A percentile compares a stretch with the other conserved stretches of the same genome.
These are phyloP conservation scores for Nettapus auritus DNA, from an alignment of 2,113 vertebrate species.

Conservation along the genomic window DNA sequence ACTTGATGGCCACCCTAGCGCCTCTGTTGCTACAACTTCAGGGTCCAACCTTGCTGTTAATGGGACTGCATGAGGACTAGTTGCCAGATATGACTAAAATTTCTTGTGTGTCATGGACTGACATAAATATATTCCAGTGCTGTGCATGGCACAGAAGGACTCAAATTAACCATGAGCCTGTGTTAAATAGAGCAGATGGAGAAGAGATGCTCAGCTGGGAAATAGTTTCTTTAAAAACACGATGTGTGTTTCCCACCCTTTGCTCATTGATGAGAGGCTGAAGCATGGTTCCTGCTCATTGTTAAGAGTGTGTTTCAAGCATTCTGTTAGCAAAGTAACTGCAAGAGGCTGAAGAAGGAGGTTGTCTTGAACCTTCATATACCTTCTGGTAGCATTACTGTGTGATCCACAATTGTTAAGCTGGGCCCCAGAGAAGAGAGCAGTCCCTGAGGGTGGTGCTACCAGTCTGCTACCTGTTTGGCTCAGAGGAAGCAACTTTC, in stretches of 20 bases:
- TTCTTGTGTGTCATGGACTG: neutral
- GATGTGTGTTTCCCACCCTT: neutral
- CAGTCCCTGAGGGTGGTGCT: neutral
- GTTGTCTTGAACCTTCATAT: neutral
- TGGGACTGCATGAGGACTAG: neutral
- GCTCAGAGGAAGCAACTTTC: neutral
- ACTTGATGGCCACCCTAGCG: neutral
- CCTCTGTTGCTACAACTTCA: constrained; percentile 8
- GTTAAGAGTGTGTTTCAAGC: neutral
- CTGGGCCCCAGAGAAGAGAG: neutral
- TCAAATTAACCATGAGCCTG: neutral
- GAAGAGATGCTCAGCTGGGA: neutral
- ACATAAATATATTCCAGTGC: neutral
- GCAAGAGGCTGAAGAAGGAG: neutral
- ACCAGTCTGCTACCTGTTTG: neutral
- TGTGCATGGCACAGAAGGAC: neutral
- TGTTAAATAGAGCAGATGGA: neutral
- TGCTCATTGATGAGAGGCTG: neutral
- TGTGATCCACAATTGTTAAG: neutral
- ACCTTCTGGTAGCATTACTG: neutral
- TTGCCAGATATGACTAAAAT: neutral
- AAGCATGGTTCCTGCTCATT: neutral
- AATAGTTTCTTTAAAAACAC: neutral
- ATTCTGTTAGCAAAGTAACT: neutral
- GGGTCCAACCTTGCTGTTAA: neutral